These are phyloP conservation scores for Pygoscelis antarcticus DNA, from an alignment of 2,113 vertebrate species.

Conservation along the genomic window DNA sequence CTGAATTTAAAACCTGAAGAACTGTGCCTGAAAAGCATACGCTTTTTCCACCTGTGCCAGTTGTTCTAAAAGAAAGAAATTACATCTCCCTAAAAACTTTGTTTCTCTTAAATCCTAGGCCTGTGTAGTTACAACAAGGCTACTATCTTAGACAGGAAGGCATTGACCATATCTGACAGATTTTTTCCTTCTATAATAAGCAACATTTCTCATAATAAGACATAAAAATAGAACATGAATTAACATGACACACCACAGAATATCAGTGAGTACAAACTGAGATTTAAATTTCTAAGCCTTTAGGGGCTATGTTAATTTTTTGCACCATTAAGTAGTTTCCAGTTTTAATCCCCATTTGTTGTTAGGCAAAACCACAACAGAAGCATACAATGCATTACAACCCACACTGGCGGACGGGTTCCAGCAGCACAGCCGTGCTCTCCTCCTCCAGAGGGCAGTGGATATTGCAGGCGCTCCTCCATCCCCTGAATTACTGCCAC, in stretches of 20 bases:
- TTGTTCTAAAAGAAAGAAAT: neutral
- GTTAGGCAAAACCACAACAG: constrained; percentile 17
- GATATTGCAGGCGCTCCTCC: neutral
- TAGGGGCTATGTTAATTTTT: constrained; percentile 34
- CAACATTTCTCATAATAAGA: constrained; percentile 31
- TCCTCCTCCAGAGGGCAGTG: neutral
- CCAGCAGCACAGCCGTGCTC: neutral
- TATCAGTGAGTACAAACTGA: neutral
- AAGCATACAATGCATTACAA: neutral
- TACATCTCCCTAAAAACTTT: neutral
- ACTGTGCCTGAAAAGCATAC: neutral
- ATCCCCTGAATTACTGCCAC: neutral
- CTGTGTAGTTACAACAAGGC: neutral
- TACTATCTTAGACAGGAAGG: neutral
- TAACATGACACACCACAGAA: neutral
- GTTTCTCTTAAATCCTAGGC: neutral
- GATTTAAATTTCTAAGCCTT: constrained; percentile 2
- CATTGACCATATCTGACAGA: neutral
- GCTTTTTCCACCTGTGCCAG: neutral
- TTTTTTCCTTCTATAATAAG: constrained; percentile 23
- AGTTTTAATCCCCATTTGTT: constrained; percentile 30
- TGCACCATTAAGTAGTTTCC: constrained; percentile 55
- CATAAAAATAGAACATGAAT: constrained; percentile 19
- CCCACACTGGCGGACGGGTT: neutral
- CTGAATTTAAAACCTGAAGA: neutral